Evolutionary conservation across 1,140 invertebrate genomes (phyloP), one percentile per base, ranked within the genome.

Genomic region (Pentalonia nigronervosa): DNA sequence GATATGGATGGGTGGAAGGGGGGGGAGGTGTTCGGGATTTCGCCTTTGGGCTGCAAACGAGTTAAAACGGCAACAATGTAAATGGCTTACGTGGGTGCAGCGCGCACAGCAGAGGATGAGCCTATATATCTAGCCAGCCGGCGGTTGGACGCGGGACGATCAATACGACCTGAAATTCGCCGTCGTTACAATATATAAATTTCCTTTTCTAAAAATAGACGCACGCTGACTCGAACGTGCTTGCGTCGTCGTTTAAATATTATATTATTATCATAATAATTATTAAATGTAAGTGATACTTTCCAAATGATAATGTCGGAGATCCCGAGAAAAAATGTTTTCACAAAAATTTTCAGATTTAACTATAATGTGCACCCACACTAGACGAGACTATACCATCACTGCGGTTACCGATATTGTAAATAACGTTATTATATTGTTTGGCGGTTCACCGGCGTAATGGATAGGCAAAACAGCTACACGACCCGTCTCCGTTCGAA

Each of bases 141-240:
- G 91, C 81, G 91, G 88, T 94, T 2, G 94, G 92, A 50, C 86
- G 86, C 86, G 86, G 94, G 83, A 53, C 94, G 93, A 94, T 94
- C 93, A 94, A 94, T 94, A 94, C 93, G 48, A 90, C 89, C 89
- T 90, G 53, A 84, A 84, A 87, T 92, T 93, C 56, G 25, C 90
- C 76, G 91, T 89, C 20, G 87, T 89, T 76, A 76, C 60, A 76
- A 76, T 76, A 56, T 56, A 56, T 25, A 56, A 25, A 76, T 76
- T n/a, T n/a, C 3, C 34, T 92, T 2, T 20, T 50, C 91, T 81
- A 84, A 92, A 92, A 92, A 92, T 92, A 83, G 47, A 48, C 47
- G 8, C 88, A 7, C 23, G 21, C 4, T 47, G 41, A 30, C 86
- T 86, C 86, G 30, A 34, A 48, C 6, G 7, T 47, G n/a, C 47